Evolutionary conservation across 2,113 vertebrate species (phyloP).

Genomic region (Panthera tigris): DNA sequence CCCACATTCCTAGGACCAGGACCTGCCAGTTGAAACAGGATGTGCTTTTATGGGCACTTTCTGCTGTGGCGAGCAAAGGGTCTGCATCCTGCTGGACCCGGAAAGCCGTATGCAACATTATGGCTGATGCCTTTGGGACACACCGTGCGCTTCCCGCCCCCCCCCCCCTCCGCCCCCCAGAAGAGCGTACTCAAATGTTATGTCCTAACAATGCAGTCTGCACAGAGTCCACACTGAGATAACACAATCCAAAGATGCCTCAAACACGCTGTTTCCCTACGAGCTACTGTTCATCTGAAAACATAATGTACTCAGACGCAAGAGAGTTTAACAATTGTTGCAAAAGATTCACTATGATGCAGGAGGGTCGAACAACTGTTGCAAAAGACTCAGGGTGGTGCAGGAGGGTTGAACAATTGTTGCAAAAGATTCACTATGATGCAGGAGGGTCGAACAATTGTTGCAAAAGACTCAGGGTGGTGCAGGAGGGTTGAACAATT

Average conservation of each 20-base stretch:
- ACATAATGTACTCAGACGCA: accelerated
- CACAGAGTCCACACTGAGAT: accelerated
- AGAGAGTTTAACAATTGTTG: too few relatives aligned
- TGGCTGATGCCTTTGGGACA: accelerated
- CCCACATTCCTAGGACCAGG: not conserved
- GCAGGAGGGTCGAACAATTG: too few relatives aligned
- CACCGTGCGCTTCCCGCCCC: accelerated
- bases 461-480: accelerated
- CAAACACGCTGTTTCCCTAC: accelerated
- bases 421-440: too few relatives aligned
- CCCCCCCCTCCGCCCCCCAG: not conserved
- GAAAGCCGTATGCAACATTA: accelerated
- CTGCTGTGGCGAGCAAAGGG: accelerated
- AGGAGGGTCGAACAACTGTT: not conserved
- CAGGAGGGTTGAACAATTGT: too few relatives aligned
- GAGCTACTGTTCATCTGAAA: not conserved
- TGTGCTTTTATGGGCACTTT: accelerated
- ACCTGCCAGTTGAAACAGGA: accelerated
- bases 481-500: too few relatives aligned
- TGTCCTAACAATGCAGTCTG: accelerated
- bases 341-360: too few relatives aligned
- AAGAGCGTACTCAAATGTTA: accelerated
- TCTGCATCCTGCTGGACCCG: accelerated
- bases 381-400: accelerated
- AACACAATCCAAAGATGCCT: accelerated